Percentiles rank a stretch among this genome's conserved stretches.
phyloP scores from a whole-genome alignment of 2,113 vertebrate genomes.

The Daphoenositta chrysoptera region DNA sequence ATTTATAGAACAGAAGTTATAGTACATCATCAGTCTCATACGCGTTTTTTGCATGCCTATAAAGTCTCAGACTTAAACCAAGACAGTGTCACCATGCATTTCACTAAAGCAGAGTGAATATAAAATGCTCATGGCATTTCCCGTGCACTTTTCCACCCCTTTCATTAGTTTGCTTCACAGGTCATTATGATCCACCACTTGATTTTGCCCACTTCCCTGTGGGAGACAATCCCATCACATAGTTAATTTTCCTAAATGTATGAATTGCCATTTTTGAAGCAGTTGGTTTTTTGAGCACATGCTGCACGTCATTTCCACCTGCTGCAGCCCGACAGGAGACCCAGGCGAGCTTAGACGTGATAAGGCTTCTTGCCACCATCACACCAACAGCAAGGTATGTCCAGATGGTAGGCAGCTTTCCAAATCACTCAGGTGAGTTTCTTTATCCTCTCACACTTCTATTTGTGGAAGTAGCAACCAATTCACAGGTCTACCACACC shows the following conservation, averaged over 20 bases:
- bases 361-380: neutral
- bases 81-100: neutral
- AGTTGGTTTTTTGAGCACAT: neutral
- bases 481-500: neutral
- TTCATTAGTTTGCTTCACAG: neutral
- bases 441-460: neutral
- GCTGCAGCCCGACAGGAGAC: neutral
- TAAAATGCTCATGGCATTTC: neutral
- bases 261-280: neutral
- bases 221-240: neutral
- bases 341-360: neutral
- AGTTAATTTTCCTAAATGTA: neutral
- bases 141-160: neutral
- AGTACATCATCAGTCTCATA: neutral
- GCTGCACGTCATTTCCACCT: neutral
- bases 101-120: neutral
- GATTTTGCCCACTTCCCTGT: neutral
- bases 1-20: neutral
- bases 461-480: neutral
- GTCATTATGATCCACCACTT: neutral
- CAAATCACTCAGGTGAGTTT: neutral
- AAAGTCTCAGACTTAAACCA: neutral
- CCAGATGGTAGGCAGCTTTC: constrained; percentile 17
- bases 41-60: neutral
- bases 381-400: neutral